Evolutionary conservation across 2,113 vertebrate genomes (phyloP).

Genomic region (Micronycteris hirsuta): DNA sequence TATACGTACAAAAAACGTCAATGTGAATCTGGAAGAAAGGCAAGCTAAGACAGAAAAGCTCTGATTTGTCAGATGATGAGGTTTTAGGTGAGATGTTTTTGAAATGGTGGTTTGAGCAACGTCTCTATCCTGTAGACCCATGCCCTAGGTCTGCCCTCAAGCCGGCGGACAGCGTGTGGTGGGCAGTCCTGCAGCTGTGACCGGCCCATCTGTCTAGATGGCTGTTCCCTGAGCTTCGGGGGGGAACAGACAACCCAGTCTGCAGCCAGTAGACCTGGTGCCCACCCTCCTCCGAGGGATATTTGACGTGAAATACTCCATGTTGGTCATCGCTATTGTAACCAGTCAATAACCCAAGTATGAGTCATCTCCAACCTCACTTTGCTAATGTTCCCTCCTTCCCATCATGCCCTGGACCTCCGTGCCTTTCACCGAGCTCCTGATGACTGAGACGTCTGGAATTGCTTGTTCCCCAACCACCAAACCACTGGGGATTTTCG

Average conservation of each 20-base stretch:
- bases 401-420: background rate
- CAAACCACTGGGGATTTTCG: background rate
- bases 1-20: background rate
- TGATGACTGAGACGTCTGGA: background rate
- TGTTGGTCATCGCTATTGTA: background rate
- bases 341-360: background rate
- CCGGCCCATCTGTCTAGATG: background rate
- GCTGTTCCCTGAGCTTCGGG: background rate
- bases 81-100: background rate
- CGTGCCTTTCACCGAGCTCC: background rate
- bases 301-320: background rate
- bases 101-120: background rate
- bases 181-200: background rate
- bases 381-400: background rate
- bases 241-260: background rate
- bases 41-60: background rate
- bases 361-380: background rate
- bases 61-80: background rate
- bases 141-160: background rate
- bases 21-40: background rate
- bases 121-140: background rate
- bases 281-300: background rate
- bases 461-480: background rate
- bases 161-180: background rate
- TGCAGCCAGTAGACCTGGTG: background rate